Evolutionary conservation across 2,888 invertebrate species (phyloP).

Genomic region (Bellardia bayeri): DNA sequence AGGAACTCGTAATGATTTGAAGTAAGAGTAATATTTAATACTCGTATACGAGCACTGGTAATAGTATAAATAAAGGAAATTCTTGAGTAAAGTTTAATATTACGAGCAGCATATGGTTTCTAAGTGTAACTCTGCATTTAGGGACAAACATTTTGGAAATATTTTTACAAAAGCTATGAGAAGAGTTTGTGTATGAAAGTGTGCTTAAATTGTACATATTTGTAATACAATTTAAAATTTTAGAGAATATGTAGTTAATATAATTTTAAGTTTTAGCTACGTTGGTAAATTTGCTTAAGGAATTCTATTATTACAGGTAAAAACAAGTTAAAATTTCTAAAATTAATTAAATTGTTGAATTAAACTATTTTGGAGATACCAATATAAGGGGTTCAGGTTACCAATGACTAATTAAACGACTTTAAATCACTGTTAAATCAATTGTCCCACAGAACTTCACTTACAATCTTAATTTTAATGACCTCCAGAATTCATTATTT

Average conservation of each 20-base stretch:
- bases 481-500: no score
- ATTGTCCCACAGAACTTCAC: no score
- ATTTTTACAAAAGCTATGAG: not conserved
- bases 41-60: not conserved
- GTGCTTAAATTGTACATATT: not conserved
- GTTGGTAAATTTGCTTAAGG: not conserved
- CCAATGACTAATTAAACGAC: no score
- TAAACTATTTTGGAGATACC: no score
- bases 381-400: no score
- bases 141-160: not conserved
- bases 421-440: no score
- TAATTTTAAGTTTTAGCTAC: not conserved
- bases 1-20: constrained; percentile 15
- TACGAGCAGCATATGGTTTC: constrained; percentile 7
- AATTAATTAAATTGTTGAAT: not conserved
- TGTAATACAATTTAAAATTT: not conserved
- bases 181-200: no score
- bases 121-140: not conserved
- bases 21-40: constrained; percentile 5
- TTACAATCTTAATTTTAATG: no score
- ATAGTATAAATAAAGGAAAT: constrained; percentile 11
- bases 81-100: constrained; percentile 17
- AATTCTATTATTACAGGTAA: not conserved
- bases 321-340: not conserved
- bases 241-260: not conserved